Conservation (phyloP, 2,113 vertebrate genomes). For the Cnemophilus loriae region DNA sequence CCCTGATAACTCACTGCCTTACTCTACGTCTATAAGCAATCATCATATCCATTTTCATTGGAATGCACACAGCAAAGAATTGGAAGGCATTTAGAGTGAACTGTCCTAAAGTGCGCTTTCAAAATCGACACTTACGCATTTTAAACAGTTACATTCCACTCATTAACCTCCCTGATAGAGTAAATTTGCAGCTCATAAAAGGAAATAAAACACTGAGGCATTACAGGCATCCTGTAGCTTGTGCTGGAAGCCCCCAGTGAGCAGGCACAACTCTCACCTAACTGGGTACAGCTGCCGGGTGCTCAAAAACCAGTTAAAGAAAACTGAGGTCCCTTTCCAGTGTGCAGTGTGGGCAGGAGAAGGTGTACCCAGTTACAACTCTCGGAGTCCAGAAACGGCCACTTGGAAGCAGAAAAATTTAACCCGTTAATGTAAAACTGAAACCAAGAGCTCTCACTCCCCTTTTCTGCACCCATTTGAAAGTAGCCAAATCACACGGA, state of each 20-base stretch:
- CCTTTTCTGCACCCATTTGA: accelerated
- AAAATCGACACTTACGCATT: background rate
- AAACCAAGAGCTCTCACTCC: background rate
- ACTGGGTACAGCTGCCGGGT: too few species aligned
- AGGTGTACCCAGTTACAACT: background rate
- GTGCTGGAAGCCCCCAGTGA: background rate
- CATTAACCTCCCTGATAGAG: background rate
- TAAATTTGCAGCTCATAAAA: background rate
- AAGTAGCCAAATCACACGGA: background rate
- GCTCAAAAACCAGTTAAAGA: background rate
- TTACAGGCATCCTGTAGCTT: background rate
- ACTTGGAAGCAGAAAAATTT: background rate
- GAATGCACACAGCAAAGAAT: background rate
- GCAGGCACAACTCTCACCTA: background rate
- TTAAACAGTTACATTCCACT: background rate
- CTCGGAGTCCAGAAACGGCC: background rate
- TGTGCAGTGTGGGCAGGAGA: background rate
- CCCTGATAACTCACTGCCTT: background rate
- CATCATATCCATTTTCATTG: background rate
- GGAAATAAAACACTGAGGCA: background rate
- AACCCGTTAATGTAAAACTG: background rate
- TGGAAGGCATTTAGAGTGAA: background rate
- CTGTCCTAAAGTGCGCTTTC: background rate
- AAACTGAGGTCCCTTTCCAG: background rate
- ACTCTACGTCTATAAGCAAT: background rate